Conservation (phyloP, 2,113 vertebrate genomes). For the Crocuta crocuta region DNA sequence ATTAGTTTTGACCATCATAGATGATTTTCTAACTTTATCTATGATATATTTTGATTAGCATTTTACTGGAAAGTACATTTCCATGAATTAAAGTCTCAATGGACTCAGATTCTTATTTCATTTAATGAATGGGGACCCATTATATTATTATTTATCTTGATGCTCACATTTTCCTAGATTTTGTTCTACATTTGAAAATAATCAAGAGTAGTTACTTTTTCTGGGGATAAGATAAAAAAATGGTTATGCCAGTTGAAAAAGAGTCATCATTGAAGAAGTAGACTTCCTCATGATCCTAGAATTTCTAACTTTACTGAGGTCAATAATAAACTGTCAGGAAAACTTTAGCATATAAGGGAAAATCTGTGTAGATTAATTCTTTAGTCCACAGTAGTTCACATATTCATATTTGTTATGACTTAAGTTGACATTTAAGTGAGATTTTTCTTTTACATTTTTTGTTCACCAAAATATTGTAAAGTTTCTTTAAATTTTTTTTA, state of each 20-base stretch:
- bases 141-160: not conserved
- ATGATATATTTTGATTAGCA: not conserved
- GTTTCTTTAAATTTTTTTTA: not conserved
- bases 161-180: not conserved
- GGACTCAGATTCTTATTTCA: not conserved
- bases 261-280: not conserved
- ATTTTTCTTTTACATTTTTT: not conserved
- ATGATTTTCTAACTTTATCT: not conserved
- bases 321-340: not conserved
- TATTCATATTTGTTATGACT: not conserved
- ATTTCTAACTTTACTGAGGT: not conserved
- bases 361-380: not conserved
- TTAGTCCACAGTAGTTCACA: not conserved
- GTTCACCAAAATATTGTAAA: not conserved
- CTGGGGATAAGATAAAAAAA: not conserved
- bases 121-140: not conserved
- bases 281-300: not conserved
- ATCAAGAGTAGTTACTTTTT: not conserved
- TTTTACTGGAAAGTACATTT: not conserved
- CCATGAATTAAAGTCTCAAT: not conserved
- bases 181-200: not conserved
- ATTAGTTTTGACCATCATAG: not conserved
- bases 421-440: not conserved
- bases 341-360: not conserved
- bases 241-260: not conserved